Percentiles rank a stretch among this genome's conserved stretches.
Conservation (phyloP, 1,140 invertebrate species). For the Cylas formicarius region DNA sequence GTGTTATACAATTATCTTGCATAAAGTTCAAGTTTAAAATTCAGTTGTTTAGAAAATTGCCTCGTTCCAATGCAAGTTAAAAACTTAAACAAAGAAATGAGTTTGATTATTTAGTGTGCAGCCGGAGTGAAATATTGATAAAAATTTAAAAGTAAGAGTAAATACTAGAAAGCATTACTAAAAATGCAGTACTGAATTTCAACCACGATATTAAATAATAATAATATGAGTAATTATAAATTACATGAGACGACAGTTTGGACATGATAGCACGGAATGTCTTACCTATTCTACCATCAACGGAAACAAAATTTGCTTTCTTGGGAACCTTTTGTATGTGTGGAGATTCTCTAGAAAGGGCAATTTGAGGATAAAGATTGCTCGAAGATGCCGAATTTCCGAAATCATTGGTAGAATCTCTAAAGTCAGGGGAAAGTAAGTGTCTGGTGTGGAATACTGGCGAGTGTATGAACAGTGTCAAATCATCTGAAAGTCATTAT, state of each 20-base stretch:
- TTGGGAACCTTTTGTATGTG: slow-evolving; percentile 12
- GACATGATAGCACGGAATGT: not conserved
- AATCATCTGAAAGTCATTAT: too few species aligned
- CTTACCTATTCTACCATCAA: slow-evolving; percentile 16
- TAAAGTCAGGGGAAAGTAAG: not conserved
- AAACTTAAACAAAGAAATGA: too few species aligned
- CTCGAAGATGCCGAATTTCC: too few species aligned
- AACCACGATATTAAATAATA: too few species aligned
- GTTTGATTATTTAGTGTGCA: slow-evolving; percentile 4
- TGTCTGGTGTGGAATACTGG: not conserved
- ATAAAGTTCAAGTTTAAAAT: too few species aligned
- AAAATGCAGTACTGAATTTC: too few species aligned
- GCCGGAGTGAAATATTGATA: not conserved
- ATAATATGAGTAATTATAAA: slow-evolving; percentile 1
- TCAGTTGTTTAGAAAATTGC: too few species aligned
- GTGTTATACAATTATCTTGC: too few species aligned
- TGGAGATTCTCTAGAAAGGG: not conserved
- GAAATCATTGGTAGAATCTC: not conserved
- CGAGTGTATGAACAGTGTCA: not conserved
- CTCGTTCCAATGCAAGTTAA: too few species aligned
- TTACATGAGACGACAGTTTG: slow-evolving; percentile 3
- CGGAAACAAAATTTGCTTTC: slow-evolving; percentile 3
- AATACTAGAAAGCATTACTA: too few species aligned
- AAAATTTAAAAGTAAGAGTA: too few species aligned
- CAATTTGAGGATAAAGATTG: too few species aligned